Evolutionary conservation across 2,888 invertebrate species (phyloP), one percentile per base, ranked within the genome.

Genomic region (Lysandra coridon): DNA sequence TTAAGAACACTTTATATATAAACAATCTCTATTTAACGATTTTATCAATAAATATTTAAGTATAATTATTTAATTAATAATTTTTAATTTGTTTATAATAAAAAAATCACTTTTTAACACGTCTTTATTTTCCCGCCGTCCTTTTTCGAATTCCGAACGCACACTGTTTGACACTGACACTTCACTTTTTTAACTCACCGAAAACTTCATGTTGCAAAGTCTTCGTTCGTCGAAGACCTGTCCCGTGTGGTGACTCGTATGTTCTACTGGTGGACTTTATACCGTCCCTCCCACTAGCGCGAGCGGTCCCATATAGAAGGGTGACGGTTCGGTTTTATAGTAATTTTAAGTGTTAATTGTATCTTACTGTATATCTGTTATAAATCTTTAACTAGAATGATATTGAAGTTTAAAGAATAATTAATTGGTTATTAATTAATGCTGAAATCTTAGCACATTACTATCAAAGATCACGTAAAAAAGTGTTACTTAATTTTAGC

Each of bases 191-290:
- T 83, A 83, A 93, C 94, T 94, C 90, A 94, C 94, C 94, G 91
- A 90, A 86, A 89, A 88, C 93, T 94, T 95, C 94, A 95, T 94
- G 92, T 91, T 92, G 94, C 90, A 90, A 85, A 84, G 91, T 93
- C 93, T 92, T 89, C 93, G 92, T 88, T 86, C 85, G 92, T 89
- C 93, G 94, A 93, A 94, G 93, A 93, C 93, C 92, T 92, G 93
- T 92, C 93, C 92, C 92, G 91, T 91, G 88, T 85, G 84, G 85
- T 83, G 83, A 82, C 83, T 79, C 79, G 79, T 78, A 78, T 80
- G 79, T 84, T 81, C 86, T 83, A 84, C 85, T 84, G 85, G 84
- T 87, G 85, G 80, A 85, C 88, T 94, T 88, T 94, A 94, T 94
- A 94, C 89, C 79, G 86, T 88, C 89, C 92, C 94, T 93, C 93